phyloP scores from a whole-genome alignment of 2,797 vertebrate species.

The Sorex maritimensis region DNA sequence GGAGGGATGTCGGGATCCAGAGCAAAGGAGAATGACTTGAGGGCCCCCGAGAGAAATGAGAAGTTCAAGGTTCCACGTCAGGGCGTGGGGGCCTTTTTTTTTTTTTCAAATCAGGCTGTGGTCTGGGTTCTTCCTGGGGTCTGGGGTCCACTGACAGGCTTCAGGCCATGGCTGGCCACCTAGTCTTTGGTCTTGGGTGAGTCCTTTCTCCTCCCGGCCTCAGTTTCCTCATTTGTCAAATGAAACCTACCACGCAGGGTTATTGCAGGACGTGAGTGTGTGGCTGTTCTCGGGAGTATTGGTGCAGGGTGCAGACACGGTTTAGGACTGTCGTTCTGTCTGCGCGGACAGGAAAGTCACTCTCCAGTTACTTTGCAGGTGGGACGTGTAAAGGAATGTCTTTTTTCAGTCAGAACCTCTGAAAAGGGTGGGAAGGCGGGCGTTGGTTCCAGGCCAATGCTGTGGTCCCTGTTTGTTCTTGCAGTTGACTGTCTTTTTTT shows the following conservation, averaged over 20 bases:
- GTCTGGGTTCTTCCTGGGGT: neutral
- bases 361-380: neutral
- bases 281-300: neutral
- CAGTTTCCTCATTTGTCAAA: conserved; percentile 31
- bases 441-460: neutral
- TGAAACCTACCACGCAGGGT: neutral
- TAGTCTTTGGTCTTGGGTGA: neutral
- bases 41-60: neutral
- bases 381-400: neutral
- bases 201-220: neutral
- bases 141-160: neutral
- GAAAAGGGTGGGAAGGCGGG: neutral
- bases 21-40: neutral
- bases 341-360: conserved; percentile 1
- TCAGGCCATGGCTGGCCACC: neutral
- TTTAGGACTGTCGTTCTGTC: neutral
- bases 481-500: neutral
- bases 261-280: neutral
- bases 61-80: neutral
- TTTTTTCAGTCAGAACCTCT: neutral
- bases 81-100: neutral
- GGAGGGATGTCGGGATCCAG: neutral
- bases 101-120: neutral
- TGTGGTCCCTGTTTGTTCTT: neutral
- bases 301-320: neutral